phyloP scores from a whole-genome alignment of 2,797 vertebrate genomes.

The Lepus townsendii region DNA sequence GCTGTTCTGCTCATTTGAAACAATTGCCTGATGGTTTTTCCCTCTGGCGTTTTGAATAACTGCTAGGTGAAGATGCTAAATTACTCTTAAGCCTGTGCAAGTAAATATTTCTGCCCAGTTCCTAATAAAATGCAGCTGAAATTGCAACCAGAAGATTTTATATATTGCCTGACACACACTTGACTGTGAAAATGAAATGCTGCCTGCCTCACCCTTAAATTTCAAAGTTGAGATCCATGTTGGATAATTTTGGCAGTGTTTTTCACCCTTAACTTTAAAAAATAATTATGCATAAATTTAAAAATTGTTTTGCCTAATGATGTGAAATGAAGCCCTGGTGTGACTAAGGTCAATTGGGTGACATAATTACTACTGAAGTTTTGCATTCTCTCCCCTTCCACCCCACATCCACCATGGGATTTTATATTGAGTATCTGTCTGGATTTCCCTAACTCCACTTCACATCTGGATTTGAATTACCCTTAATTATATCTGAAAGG shows the following conservation, averaged over 20 bases:
- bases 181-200: conserved; percentile 65
- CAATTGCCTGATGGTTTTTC: conserved; percentile 45
- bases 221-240: conserved; percentile 9
- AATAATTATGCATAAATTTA: conserved; percentile 23
- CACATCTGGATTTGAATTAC: conserved; percentile 68
- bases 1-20: conserved; percentile 60
- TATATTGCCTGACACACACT: background rate
- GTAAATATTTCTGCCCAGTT: conserved; percentile 63
- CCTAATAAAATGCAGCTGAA: conserved; percentile 70
- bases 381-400: conserved; percentile 40
- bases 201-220: conserved; percentile 45
- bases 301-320: conserved; percentile 46
- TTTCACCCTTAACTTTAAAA: background rate
- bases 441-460: background rate
- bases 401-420: background rate
- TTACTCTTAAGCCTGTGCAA: conserved; percentile 59
- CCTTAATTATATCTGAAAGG: conserved; percentile 65
- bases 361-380: background rate
- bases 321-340: conserved; percentile 46
- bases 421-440: background rate
- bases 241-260: conserved; percentile 38
- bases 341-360: conserved; percentile 48
- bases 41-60: conserved; percentile 57
- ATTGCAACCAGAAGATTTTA: conserved; percentile 36
- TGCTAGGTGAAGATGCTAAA: conserved; percentile 60